phyloP scores from a whole-genome alignment of 1,140 invertebrate genomes.

The Sminthurides bifidus region DNA sequence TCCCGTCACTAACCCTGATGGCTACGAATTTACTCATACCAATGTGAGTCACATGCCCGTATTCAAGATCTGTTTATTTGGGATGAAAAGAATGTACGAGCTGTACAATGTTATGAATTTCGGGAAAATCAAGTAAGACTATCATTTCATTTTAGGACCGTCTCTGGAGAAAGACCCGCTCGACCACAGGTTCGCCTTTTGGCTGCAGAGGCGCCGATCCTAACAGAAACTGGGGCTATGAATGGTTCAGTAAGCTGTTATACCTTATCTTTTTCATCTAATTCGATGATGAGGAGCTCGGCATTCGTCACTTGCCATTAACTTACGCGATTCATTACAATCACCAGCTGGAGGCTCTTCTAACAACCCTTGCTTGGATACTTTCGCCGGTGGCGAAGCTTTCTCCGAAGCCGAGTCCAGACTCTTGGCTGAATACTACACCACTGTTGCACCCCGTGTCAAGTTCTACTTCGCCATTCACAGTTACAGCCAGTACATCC shows the following conservation, averaged over 20 bases:
- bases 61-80: conserved; percentile 51
- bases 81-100: conserved; percentile 54
- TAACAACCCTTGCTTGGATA: conserved; percentile 39
- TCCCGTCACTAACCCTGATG: conserved; percentile 59
- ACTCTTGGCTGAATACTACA: conserved; percentile 47
- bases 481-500: conserved; percentile 63
- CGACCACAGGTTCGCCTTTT: conserved; percentile 38
- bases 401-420: conserved; percentile 32
- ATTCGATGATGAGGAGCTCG: no score
- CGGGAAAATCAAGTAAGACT: no score
- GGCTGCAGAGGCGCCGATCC: conserved; percentile 15
- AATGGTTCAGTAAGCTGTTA: conserved; percentile 9
- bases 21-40: conserved; percentile 47
- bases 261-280: neutral
- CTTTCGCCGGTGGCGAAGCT: conserved; percentile 3
- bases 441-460: conserved; percentile 43
- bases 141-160: conserved; percentile 1
- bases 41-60: conserved; percentile 52
- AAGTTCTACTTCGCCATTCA: conserved; percentile 71
- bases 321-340: neutral
- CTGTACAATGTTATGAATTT: no score
- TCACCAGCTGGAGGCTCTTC: conserved; percentile 8
- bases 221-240: conserved; percentile 19
- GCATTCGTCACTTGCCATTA: no score
- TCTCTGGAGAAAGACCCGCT: conserved; percentile 10